Evolutionary conservation across 2,113 vertebrate species (phyloP).

Genomic region (Lamprologus lemairii): DNA sequence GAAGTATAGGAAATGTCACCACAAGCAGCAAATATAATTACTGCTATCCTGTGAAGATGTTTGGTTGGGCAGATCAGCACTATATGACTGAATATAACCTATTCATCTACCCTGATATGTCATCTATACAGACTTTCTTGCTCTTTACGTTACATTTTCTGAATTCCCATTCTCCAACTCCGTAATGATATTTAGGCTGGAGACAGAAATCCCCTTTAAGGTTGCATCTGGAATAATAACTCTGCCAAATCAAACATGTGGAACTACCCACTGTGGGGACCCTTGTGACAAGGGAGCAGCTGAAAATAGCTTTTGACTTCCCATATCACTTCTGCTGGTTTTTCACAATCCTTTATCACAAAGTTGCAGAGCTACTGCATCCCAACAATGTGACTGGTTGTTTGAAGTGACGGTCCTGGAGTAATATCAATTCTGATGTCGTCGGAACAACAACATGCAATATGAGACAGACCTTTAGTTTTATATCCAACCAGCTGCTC

Average conservation of each 20-base stretch:
- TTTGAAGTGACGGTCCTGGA: background rate
- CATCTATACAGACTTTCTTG: background rate
- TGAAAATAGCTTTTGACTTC: background rate
- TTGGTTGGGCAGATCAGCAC: background rate
- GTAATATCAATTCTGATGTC: background rate
- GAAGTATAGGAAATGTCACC: background rate
- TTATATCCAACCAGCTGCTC: constrained; percentile 6
- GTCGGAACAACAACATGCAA: background rate
- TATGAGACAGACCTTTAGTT: background rate
- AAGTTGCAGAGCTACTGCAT: background rate
- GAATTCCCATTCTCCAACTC: background rate
- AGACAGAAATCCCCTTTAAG: background rate
- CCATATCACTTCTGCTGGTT: background rate
- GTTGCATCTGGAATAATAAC: background rate
- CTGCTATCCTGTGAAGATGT: background rate
- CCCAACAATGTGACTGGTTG: background rate
- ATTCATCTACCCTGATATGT: background rate
- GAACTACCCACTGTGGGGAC: background rate
- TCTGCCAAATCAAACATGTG: background rate
- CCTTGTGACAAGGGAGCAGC: background rate
- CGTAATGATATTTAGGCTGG: background rate
- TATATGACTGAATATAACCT: background rate
- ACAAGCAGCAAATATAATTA: background rate
- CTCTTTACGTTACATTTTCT: background rate
- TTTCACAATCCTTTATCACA: background rate